Evolutionary conservation across 2,113 vertebrate genomes (phyloP).

Genomic region (Cheilinus undulatus): DNA sequence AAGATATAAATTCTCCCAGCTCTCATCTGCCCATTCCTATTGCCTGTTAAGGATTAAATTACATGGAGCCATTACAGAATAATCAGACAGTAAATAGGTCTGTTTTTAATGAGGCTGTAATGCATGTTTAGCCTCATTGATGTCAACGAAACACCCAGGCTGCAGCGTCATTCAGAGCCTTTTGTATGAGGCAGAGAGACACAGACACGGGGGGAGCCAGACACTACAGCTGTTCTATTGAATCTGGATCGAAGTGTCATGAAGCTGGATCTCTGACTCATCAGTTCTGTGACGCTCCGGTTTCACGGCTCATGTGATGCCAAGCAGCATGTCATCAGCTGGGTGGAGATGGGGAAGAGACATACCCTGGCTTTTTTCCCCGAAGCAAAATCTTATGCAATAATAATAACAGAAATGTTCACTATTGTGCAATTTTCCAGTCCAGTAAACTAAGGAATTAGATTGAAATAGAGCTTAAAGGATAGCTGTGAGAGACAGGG

Average conservation of each 20-base stretch:
- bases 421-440: slow-evolving; percentile 32
- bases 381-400: slow-evolving; percentile 50
- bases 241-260: slow-evolving; percentile 78
- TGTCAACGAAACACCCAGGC: slow-evolving; percentile 75
- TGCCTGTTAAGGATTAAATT: slow-evolving; percentile 21
- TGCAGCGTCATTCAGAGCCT: slow-evolving; percentile 72
- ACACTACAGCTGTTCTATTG: slow-evolving; percentile 79
- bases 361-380: slow-evolving; percentile 13
- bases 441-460: slow-evolving; percentile 31
- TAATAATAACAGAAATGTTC: slow-evolving; percentile 48
- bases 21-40: slow-evolving; percentile 10
- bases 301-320: slow-evolving; percentile 71
- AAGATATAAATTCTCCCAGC: neutral
- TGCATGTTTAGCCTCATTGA: slow-evolving; percentile 63
- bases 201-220: slow-evolving; percentile 4
- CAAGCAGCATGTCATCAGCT: slow-evolving; percentile 63
- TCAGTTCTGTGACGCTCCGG: slow-evolving; percentile 77
- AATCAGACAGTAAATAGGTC: slow-evolving; percentile 51
- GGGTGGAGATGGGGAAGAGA: slow-evolving; percentile 33
- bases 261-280: slow-evolving; percentile 82
- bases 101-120: slow-evolving; percentile 51
- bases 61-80: slow-evolving; percentile 22
- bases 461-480: slow-evolving; percentile 38
- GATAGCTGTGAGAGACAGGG: slow-evolving; percentile 2
- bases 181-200: slow-evolving; percentile 51